A percentile compares a stretch with the other conserved stretches of the same genome.
Conservation (phyloP, 2,113 vertebrate genomes). For the Mobula hypostoma region DNA sequence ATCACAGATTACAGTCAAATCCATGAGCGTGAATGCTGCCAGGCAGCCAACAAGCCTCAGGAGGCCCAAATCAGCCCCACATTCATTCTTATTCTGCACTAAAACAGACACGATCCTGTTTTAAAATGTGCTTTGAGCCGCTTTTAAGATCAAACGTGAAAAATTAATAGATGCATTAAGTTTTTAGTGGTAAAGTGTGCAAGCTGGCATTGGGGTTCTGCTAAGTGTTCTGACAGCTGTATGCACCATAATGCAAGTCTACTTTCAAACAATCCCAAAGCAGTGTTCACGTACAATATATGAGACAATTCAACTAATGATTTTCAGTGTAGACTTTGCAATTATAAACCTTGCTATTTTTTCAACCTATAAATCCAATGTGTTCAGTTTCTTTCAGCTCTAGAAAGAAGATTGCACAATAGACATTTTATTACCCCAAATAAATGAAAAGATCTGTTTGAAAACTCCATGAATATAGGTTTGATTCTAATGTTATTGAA, state of each 20-base stretch:
- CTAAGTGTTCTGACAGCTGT: conserved; percentile 39
- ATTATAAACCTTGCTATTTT: neutral
- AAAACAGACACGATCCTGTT: conserved; percentile 33
- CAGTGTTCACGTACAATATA: neutral
- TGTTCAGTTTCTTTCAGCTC: neutral
- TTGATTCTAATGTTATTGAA: neutral
- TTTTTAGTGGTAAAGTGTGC: conserved; percentile 43
- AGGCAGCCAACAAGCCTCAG: neutral
- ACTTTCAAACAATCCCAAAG: neutral
- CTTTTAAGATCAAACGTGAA: conserved; percentile 41
- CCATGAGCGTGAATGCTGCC: neutral
- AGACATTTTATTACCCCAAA: too few species aligned
- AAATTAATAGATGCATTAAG: conserved; percentile 43
- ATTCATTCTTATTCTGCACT: conserved; percentile 19
- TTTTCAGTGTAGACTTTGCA: conserved; percentile 6
- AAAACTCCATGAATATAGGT: too few species aligned
- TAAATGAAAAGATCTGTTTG: too few species aligned
- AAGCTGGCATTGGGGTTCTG: conserved; percentile 17
- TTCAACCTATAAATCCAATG: neutral
- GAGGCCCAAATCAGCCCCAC: neutral
- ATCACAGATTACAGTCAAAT: accelerated
- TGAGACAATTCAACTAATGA: neutral
- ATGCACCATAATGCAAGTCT: neutral
- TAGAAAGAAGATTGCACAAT: neutral
- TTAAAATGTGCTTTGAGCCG: conserved; percentile 35